phyloP scores from a whole-genome alignment of 2,797 vertebrate genomes.

The Heterohyrax brucei region DNA sequence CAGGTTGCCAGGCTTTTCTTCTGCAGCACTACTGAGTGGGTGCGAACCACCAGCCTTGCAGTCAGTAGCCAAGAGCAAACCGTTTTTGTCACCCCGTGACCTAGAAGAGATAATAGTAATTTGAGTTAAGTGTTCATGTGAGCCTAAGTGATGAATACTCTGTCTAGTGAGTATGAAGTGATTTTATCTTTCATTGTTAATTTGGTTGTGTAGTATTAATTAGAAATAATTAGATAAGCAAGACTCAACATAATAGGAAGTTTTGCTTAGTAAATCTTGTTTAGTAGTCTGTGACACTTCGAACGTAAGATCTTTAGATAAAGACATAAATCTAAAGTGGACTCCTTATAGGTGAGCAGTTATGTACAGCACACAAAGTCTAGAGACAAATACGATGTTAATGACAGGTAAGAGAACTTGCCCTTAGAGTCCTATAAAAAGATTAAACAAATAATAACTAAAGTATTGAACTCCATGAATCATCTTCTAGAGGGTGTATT shows the following conservation, averaged over 20 bases:
- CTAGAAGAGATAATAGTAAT: background rate
- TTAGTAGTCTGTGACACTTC: conserved; percentile 40
- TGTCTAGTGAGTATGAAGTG: background rate
- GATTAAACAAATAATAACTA: background rate
- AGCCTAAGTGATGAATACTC: background rate
- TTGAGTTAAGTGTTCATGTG: conserved; percentile 1
- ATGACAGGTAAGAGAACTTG: background rate
- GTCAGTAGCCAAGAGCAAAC: background rate
- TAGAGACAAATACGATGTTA: background rate
- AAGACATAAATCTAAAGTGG: conserved; percentile 33
- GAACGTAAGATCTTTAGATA: background rate
- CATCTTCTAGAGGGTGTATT: background rate
- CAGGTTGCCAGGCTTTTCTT: background rate
- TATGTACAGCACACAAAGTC: background rate
- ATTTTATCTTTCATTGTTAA: background rate
- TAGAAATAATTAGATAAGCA: conserved; percentile 11
- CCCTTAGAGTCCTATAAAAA: background rate
- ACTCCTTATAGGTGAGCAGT: background rate
- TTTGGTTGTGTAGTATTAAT: conserved; percentile 32
- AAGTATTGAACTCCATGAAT: background rate
- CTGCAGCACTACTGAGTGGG: background rate
- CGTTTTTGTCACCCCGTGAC: background rate
- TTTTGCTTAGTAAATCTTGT: conserved; percentile 38
- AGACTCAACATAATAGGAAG: background rate
- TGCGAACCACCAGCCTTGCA: background rate